Evolutionary conservation across 2,113 vertebrate genomes (phyloP), one percentile per base, ranked within the genome.

Genomic region (Prionailurus viverrinus): DNA sequence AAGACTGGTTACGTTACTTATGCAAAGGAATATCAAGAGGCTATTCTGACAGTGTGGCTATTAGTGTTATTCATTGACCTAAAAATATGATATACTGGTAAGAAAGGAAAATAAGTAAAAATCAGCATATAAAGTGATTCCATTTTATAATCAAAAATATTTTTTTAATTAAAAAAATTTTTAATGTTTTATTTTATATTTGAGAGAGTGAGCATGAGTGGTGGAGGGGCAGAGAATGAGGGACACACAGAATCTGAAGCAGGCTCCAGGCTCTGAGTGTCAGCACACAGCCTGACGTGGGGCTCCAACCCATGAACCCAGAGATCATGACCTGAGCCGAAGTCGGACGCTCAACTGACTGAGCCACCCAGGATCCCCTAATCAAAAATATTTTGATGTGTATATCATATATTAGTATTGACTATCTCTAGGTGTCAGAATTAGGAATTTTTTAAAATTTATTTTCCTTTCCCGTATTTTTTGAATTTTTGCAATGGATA

Each of bases 21-120:
- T 15, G 33, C 61, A 55, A 71, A 25, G 41, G 48, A 36, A 33
- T 48, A 91, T 36, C 48, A 95, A 93, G 61, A 92, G 76, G 55
- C 4, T 78, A n/a, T 78, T 85, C 15, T 89, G 63, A 71, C 63
- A 74, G 88, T 66, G 9, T 78, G 36, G 23, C 14, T 68, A 10
- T 13, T 69, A 73, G 36, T 68, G 7, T 36, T 87, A 79, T 33
- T 87, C 93, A 80, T 74, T 91, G n/a, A 18, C 18, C 55, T 93
- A 73, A 94, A 89, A 95, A 76, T 48, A 80, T 48, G 48, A 33
- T 5, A 55, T 55, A 84, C 66, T 86, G 6, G 10, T 83, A 81
- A 97, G 41, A 80, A 81, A 92, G 36, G 12, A 78, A 84, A 80
- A 91, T 4, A 89, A 41, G 48, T 93, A 69, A 85, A 97, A 93